Evolutionary conservation across 2,888 invertebrate genomes (phyloP), one percentile per base, ranked within the genome.

Genomic region (Andrena marginata): DNA sequence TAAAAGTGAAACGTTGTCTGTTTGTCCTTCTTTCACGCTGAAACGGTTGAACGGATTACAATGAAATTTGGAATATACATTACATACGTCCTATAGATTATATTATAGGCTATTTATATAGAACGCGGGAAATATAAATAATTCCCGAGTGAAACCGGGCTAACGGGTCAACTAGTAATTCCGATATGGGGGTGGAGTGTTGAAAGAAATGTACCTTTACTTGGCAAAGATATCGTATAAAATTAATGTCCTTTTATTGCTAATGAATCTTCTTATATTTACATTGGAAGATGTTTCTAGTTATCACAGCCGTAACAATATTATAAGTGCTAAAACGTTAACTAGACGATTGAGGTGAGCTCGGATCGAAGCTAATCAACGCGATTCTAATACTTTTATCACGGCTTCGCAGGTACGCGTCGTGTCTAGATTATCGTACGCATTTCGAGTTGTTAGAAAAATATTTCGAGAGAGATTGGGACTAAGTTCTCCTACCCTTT

Each of bases 261-360:
- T 74, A 85, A 60, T 29, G 68, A 71, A 67, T 67, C 49, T 65
- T 60, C 26, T 29, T 65, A 33, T 76, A 70, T 82, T 63, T 69
- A 84, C 65, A 77, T 20, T 80, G 63, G 63, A 67, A 84, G 71
- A 72, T 77, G 65, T 72, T n/a, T 63, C 69, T 82, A 73, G 33
- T 80, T 86, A 87, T 87, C 86, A 87, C 86, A 86, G 85, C 75
- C 74, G 75, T 74, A 64, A 74, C 35, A 73, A 56, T 64, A 60
- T 77, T 62, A 6, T 35, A 79, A 71, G 33, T 59, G n/a, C 8
- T 73, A 79, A 54, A 63, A 77, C 49, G 67, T 29, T 26, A 59
- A 26, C 48, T 59, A 74, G 64, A 65, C 13, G 31, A 59, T 68
- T 23, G 54, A 63, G 7, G 20, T 8, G 23, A 79, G 54, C 49